Conservation (phyloP, 2,797 vertebrate genomes). For the Poecile montanus region DNA sequence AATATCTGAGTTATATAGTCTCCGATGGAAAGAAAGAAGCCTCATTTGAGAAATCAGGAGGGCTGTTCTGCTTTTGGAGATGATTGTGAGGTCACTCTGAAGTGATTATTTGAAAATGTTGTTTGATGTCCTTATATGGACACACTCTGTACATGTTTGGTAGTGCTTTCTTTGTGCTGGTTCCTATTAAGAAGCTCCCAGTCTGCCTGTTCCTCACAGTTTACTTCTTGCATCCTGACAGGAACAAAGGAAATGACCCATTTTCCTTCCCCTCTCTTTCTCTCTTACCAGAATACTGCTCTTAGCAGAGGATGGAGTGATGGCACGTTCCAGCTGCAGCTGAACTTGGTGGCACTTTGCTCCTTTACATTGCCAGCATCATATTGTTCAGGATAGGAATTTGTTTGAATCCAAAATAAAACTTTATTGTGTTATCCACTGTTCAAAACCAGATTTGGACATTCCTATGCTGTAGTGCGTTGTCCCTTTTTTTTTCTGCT, state of each 20-base stretch:
- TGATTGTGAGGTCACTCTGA: not conserved
- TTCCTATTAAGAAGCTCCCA: constrained; percentile 51
- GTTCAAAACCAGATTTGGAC: not conserved
- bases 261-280: constrained; percentile 71
- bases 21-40: not conserved
- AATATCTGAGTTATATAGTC: not conserved
- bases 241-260: constrained; percentile 72
- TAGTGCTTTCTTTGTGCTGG: constrained; percentile 14
- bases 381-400: not conserved
- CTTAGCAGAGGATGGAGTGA: not conserved
- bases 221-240: constrained; percentile 70
- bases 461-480: not conserved
- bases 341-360: not conserved
- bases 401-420: not conserved
- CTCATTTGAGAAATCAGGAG: not conserved
- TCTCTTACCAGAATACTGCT: not conserved
- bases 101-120: not conserved
- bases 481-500: not conserved
- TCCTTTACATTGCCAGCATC: not conserved
- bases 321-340: not conserved
- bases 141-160: not conserved
- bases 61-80: not conserved
- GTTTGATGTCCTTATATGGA: constrained; percentile 5
- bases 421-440: not conserved
- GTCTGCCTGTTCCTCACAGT: constrained; percentile 32